Evolutionary conservation across 2,797 vertebrate genomes (phyloP).

Genomic region (Propithecus deckenii): DNA sequence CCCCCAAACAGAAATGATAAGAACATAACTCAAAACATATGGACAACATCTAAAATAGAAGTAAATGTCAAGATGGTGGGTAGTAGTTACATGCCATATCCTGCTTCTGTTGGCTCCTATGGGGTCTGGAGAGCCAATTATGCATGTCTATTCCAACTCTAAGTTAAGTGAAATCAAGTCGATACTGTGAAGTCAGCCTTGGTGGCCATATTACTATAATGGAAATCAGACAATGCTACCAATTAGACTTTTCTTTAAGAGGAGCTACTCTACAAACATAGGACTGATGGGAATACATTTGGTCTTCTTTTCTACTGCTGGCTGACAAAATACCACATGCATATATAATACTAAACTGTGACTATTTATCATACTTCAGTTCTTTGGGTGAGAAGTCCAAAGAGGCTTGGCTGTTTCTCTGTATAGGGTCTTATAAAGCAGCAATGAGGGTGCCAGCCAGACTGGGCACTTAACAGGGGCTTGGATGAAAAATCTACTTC

Average conservation of each 20-base stretch:
- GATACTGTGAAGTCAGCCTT: neutral
- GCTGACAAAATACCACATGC: neutral
- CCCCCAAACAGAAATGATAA: neutral
- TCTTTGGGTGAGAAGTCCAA: neutral
- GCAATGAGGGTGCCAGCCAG: too few relatives aligned
- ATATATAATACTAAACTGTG: neutral
- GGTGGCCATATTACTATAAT: neutral
- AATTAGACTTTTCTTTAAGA: neutral
- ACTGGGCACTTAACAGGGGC: neutral
- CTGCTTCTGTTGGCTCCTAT: neutral
- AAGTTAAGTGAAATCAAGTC: neutral
- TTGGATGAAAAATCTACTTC: neutral
- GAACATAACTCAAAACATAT: neutral
- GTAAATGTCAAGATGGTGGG: neutral
- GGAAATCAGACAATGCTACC: neutral
- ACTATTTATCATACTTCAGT: neutral
- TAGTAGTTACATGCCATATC: neutral
- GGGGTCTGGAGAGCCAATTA: too few relatives aligned
- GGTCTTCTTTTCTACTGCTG: neutral
- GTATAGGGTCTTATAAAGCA: too few relatives aligned
- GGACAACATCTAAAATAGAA: neutral
- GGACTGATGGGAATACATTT: neutral
- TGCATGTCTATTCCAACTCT: neutral
- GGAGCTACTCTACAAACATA: neutral
- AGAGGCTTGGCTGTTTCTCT: too few relatives aligned